Evolutionary conservation across 2,113 vertebrate genomes (phyloP), one percentile per base, ranked within the genome.

Genomic region (Silurus meridionalis): DNA sequence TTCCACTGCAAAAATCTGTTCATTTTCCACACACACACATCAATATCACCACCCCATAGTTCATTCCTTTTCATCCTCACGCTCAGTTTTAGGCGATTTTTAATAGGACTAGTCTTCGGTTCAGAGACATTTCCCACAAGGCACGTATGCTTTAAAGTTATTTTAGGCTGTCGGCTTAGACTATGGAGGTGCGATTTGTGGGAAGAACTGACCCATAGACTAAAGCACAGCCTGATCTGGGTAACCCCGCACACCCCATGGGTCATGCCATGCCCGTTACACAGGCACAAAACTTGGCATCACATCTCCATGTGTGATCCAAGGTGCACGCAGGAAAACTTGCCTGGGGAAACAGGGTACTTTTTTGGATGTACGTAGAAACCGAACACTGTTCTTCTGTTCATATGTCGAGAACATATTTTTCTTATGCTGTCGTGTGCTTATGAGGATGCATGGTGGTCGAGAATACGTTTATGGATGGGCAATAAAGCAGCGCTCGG

Each of bases 21-120:
- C 90, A 93, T 94, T 95, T 94, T 94, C 93, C 93, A 90, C 87
- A 78, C 53, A 57, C 61, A 21, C 77, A 93, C 92, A 93, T 95
- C 95, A 92, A 95, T 95, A 94, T 90, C 64, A 86, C 13, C 23
- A 88, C 86, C 23, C 91, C 90, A 90, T 87, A 91, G 93, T 91
- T 91, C 89, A 83, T 90, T 91, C 89, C 87, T 89, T 90, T 93
- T 90, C 90, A 89, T 90, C 91, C 82, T 88, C 69, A 58, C 55
- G 64, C 83, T 88, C 82, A 72, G 87, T 87, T 87, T 90, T 87
- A 90, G 84, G 81, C 77, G 81, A 82, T 88, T 86, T 91, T 90
- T 88, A 88, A 91, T 89, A 90, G 86, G 87, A 89, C 87, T 86
- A 83, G 90, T 84, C 86, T 88, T 83, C 79, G 86, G 82, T 92